A percentile compares a stretch with the other conserved stretches of the same genome.
Conservation (phyloP, 2,888 invertebrate species). For the Arge pagana region DNA sequence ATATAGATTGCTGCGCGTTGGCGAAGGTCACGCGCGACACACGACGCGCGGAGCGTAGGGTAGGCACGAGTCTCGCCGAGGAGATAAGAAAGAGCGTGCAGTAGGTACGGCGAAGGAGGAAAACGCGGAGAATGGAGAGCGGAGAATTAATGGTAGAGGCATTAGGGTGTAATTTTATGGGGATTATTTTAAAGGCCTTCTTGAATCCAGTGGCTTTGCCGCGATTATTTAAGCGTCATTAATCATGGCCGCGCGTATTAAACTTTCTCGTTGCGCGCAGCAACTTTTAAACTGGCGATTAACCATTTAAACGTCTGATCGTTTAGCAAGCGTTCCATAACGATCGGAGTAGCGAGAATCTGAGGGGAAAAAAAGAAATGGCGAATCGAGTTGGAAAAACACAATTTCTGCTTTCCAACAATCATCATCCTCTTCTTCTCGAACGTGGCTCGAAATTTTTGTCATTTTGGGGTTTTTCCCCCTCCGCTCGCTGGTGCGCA, state of each 20-base stretch:
- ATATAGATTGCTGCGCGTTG: no score
- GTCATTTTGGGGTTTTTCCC: no score
- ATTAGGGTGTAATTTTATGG: constrained; percentile 46
- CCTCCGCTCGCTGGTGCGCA: no score
- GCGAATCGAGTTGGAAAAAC: no score
- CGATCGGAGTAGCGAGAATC: background rate
- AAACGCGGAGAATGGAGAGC: constrained; percentile 18
- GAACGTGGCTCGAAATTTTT: no score
- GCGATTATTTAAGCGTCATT: constrained; percentile 47
- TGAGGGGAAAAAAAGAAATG: background rate
- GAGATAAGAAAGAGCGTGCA: background rate
- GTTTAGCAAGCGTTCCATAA: background rate
- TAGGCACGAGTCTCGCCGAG: background rate
- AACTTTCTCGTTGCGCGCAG: background rate
- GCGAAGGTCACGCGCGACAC: no score
- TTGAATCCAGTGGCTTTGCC: constrained; percentile 42
- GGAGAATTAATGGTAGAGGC: constrained; percentile 24
- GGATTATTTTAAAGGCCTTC: constrained; percentile 49
- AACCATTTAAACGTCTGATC: constrained; percentile 14
- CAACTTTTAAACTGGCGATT: constrained; percentile 23
- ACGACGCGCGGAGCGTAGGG: no score
- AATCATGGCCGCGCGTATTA: constrained; percentile 42
- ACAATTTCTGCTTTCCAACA: no score
- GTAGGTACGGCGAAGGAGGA: background rate
- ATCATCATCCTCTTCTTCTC: no score